phyloP scores from a whole-genome alignment of 2,888 invertebrate species.

The Ditula angustiorana region DNA sequence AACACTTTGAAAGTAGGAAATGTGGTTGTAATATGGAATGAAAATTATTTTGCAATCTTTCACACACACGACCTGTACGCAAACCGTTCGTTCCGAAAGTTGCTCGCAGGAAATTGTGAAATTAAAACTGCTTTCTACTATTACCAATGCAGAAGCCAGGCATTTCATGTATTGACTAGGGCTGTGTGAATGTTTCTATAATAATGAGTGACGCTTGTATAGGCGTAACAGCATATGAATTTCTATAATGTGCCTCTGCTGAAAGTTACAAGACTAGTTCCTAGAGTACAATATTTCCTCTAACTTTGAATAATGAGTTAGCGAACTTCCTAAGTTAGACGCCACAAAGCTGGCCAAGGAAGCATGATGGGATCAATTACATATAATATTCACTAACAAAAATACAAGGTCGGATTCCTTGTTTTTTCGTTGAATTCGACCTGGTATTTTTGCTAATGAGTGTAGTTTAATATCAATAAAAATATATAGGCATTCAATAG shows the following conservation, averaged over 20 bases:
- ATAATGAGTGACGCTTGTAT: not conserved
- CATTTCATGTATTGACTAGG: slow-evolving; percentile 18
- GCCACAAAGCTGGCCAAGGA: not conserved
- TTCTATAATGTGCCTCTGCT: not conserved
- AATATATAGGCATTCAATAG: no score
- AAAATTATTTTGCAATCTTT: slow-evolving; percentile 9
- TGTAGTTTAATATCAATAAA: no score
- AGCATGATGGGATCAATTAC: no score
- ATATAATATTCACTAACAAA: no score
- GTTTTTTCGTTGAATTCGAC: no score
- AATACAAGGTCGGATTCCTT: no score
- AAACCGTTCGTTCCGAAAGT: not conserved
- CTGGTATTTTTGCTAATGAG: no score
- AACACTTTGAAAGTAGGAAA: slow-evolving; percentile 13
- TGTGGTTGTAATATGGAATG: slow-evolving; percentile 12
- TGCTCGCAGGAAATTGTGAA: not conserved
- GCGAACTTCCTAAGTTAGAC: not conserved
- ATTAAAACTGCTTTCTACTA: not conserved
- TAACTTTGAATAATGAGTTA: not conserved
- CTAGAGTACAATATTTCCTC: not conserved
- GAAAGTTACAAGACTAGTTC: not conserved
- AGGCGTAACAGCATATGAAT: not conserved
- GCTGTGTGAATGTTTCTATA: not conserved
- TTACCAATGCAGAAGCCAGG: not conserved
- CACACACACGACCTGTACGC: not conserved